Conservation (phyloP, 1,140 invertebrate species). For the Linepithema humile region DNA sequence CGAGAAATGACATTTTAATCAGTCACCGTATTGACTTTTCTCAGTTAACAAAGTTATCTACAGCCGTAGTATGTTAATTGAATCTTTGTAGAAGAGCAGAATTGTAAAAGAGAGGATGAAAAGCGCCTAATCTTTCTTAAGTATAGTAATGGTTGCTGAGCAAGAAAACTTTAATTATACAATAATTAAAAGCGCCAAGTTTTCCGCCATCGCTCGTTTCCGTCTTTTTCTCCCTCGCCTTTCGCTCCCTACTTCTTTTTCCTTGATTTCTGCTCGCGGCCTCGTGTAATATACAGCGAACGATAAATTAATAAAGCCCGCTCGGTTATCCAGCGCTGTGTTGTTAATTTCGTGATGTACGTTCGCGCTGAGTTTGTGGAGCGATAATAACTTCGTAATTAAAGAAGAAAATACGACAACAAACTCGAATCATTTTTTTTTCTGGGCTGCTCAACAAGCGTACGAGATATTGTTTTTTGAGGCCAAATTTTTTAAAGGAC, state of each 20-base stretch:
- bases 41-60: neutral
- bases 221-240: constrained; percentile 1
- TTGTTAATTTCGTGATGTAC: constrained; percentile 62
- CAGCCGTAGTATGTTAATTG: neutral
- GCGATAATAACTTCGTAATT: constrained; percentile 76
- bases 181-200: constrained; percentile 77
- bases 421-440: constrained; percentile 24
- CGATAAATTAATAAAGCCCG: constrained; percentile 81
- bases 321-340: constrained; percentile 55
- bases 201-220: constrained; percentile 52
- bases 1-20: neutral
- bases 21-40: neutral
- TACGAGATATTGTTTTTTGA: constrained; percentile 4
- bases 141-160: neutral
- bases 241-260: constrained; percentile 25
- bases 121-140: constrained; percentile 29
- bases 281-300: constrained; percentile 69
- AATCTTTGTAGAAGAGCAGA: neutral
- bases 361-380: constrained; percentile 48
- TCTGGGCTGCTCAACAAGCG: neutral
- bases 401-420: constrained; percentile 69
- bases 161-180: constrained; percentile 74
- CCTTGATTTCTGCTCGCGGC: constrained; percentile 50
- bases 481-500: constrained; percentile 10
- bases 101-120: neutral